These are phyloP conservation scores for Ageneiosus marmoratus DNA, from an alignment of 2,113 vertebrate species.

Conservation along the genomic window DNA sequence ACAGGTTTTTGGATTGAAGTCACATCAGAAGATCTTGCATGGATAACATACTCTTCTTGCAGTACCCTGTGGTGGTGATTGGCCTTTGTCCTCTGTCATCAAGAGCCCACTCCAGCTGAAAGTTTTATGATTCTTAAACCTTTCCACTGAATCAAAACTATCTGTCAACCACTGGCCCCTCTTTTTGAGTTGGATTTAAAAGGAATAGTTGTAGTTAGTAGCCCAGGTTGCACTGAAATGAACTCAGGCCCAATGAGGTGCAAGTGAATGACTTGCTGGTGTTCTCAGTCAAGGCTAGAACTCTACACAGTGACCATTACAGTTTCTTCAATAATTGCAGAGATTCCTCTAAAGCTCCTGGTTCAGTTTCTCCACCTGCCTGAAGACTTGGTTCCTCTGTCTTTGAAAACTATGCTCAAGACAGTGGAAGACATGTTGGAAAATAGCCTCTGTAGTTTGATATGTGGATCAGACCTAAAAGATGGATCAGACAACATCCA, in stretches of 20 bases:
- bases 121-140: background rate
- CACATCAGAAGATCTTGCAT: background rate
- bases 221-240: background rate
- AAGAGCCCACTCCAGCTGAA: background rate
- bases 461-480: too few relatives aligned
- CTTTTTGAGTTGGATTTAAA: background rate
- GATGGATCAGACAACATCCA: too few relatives aligned
- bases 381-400: background rate
- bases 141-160: background rate
- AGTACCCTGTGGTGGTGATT: background rate
- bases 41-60: background rate
- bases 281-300: background rate
- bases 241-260: background rate
- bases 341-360: background rate
- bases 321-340: background rate
- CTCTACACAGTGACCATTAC: background rate
- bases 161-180: background rate
- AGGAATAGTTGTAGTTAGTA: background rate
- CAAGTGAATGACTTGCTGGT: background rate
- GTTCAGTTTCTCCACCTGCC: background rate
- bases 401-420: background rate
- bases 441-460: background rate
- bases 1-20: background rate
- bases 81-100: background rate
- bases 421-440: background rate